phyloP scores from a whole-genome alignment of 2,797 vertebrate species.

The Poecilia picta region DNA sequence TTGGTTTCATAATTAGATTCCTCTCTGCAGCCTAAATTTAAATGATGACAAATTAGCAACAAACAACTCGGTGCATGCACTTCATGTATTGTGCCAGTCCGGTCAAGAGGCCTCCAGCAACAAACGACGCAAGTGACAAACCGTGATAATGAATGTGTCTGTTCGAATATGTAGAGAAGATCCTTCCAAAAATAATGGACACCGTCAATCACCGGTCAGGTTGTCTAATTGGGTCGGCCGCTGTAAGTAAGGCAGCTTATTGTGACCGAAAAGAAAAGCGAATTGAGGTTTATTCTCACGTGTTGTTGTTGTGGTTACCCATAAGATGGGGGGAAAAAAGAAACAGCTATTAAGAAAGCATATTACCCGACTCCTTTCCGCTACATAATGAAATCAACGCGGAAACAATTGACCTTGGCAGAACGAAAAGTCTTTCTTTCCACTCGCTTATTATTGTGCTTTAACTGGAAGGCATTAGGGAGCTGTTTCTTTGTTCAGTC shows the following conservation, averaged over 20 bases:
- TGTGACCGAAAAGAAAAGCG: conserved; percentile 32
- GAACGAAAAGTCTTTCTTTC: conserved; percentile 55
- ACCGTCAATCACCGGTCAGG: conserved; percentile 39
- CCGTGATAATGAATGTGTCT: conserved; percentile 53
- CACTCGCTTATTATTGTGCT: conserved; percentile 42
- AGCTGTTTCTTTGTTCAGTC: conserved; percentile 38
- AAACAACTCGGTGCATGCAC: conserved; percentile 34
- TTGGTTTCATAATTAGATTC: conserved; percentile 64
- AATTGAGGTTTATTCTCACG: conserved; percentile 16
- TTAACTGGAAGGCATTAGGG: conserved; percentile 55
- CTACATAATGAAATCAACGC: conserved; percentile 59
- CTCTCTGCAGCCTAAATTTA: conserved; percentile 46
- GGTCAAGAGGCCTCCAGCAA: conserved; percentile 49
- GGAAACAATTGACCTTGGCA: conserved; percentile 66
- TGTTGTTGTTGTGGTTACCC: conserved; percentile 34
- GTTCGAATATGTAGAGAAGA: conserved; percentile 33
- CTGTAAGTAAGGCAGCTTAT: conserved; percentile 14
- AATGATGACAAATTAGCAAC: conserved; percentile 62
- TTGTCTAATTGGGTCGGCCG: conserved; percentile 5
- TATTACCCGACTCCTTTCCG: conserved; percentile 51
- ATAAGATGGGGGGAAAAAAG: conserved; percentile 43
- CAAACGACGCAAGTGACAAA: conserved; percentile 45
- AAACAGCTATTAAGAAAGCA: conserved; percentile 51
- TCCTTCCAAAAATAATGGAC: conserved; percentile 51
- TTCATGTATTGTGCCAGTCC: conserved; percentile 38